Evolutionary conservation across 2,797 vertebrate species (phyloP).

Genomic region (Cyclura pinguis): DNA sequence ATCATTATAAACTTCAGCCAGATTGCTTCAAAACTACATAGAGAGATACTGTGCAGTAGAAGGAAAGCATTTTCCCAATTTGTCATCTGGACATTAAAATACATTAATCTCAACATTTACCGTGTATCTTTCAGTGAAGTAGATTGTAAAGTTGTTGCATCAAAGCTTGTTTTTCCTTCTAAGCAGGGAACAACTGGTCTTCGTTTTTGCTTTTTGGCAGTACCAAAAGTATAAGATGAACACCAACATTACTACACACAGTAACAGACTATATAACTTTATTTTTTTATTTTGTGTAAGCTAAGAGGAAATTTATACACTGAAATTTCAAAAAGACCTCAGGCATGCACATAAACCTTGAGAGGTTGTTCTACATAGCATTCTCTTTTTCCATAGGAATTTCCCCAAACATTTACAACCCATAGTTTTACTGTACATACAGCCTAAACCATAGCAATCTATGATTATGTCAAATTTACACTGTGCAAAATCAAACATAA

Average conservation of each 20-base stretch:
- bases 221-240: neutral
- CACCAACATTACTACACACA: slow-evolving; percentile 41
- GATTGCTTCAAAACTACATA: neutral
- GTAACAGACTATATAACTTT: slow-evolving; percentile 80
- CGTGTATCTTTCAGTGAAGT: neutral
- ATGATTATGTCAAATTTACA: slow-evolving; percentile 98
- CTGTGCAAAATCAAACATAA: slow-evolving; percentile 97
- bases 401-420: slow-evolving; percentile 93
- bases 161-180: neutral
- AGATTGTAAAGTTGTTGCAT: neutral
- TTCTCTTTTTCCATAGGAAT: slow-evolving; percentile 96
- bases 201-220: slow-evolving; percentile 18
- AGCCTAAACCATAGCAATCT: slow-evolving; percentile 98
- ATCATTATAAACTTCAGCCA: neutral
- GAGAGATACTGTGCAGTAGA: neutral
- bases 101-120: neutral
- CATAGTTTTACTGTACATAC: slow-evolving; percentile 95
- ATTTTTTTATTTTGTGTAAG: slow-evolving; percentile 99
- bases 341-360: slow-evolving; percentile 92
- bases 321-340: slow-evolving; percentile 90
- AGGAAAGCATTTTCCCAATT: neutral
- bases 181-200: neutral
- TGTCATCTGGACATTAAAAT: neutral
- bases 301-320: slow-evolving; percentile 99
- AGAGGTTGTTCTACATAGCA: slow-evolving; percentile 90